phyloP scores from a whole-genome alignment of 2,113 vertebrate genomes.

The Nibea coibor region DNA sequence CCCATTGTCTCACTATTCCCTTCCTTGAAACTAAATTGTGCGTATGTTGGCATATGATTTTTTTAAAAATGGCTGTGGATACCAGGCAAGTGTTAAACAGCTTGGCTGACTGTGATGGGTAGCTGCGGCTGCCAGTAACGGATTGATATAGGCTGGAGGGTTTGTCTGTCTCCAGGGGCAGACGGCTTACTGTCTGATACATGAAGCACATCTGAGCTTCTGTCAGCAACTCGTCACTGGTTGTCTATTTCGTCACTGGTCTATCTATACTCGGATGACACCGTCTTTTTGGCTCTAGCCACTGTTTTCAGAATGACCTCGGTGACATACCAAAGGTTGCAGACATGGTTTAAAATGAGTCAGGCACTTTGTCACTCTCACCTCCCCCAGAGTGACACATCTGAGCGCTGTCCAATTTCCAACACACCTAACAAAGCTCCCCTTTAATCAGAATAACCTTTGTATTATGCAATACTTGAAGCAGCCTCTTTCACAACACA shows the following conservation, averaged over 20 bases:
- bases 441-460: neutral
- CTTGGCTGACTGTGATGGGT: conserved; percentile 32
- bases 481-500: conserved; percentile 7
- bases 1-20: conserved; percentile 1
- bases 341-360: conserved; percentile 24
- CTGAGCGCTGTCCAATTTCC: conserved; percentile 9
- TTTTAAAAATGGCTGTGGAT: neutral
- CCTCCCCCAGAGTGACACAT: neutral
- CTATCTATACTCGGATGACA: conserved; percentile 27
- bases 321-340: conserved; percentile 23
- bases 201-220: conserved; percentile 25
- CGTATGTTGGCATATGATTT: conserved; percentile 24
- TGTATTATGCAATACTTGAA: conserved; percentile 8
- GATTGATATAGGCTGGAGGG: conserved; percentile 39
- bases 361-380: conserved; percentile 28
- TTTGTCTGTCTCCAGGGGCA: conserved; percentile 43
- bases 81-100: conserved; percentile 25
- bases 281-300: conserved; percentile 15
- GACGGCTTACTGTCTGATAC: conserved; percentile 34
- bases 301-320: conserved; percentile 12
- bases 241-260: conserved; percentile 18
- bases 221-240: conserved; percentile 33
- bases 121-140: conserved; percentile 38
- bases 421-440: neutral
- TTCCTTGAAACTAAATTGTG: conserved; percentile 4